phyloP scores from a whole-genome alignment of 2,113 vertebrate genomes.

The Oophaga pumilio region DNA sequence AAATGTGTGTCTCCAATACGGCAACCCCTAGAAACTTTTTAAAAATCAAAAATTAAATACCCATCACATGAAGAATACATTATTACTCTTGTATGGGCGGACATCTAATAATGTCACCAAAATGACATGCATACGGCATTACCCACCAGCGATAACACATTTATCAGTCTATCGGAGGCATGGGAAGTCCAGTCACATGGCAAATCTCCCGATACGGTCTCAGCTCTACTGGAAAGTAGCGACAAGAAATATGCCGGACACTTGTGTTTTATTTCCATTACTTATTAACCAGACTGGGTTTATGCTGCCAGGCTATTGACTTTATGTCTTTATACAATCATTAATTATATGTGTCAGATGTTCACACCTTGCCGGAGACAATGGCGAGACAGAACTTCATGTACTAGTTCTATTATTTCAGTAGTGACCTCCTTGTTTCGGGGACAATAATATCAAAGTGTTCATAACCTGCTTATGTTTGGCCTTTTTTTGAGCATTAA shows the following conservation, averaged over 20 bases:
- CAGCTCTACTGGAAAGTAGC: not conserved
- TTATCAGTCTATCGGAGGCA: not conserved
- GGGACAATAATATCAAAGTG: not conserved
- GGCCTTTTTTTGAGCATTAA: too few relatives aligned
- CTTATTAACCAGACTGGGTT: constrained; percentile 25
- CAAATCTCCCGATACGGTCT: not conserved
- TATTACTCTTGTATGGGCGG: too few relatives aligned
- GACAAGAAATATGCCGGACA: not conserved
- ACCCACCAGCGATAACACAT: not conserved
- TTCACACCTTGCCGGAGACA: not conserved
- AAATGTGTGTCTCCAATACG: too few relatives aligned
- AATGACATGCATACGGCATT: not conserved
- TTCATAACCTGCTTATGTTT: not conserved
- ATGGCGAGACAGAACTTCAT: not conserved
- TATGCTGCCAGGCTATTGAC: not conserved
- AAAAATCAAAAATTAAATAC: too few relatives aligned
- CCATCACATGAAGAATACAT: too few relatives aligned
- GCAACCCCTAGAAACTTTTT: too few relatives aligned
- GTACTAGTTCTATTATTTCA: not conserved
- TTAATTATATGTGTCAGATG: not conserved
- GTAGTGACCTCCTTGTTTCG: not conserved
- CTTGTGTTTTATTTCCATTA: constrained; percentile 22
- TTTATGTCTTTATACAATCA: constrained; percentile 1
- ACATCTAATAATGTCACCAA: not conserved
- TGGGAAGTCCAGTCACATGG: not conserved